phyloP scores from a whole-genome alignment of 2,888 invertebrate species.

The Sarcophaga caerulescens region DNA sequence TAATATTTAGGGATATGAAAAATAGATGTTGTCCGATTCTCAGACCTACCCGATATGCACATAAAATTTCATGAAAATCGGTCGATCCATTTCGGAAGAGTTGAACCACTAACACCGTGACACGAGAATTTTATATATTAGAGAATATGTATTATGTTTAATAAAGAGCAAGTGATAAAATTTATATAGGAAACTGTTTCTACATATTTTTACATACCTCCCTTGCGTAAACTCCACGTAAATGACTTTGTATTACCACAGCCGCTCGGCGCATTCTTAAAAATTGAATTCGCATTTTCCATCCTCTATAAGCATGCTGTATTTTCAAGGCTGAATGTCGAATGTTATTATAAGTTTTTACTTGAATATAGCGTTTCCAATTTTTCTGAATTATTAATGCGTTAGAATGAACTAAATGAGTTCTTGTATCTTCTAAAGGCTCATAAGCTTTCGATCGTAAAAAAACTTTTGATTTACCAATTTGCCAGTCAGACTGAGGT shows the following conservation, averaged over 20 bases:
- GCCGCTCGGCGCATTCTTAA: slow-evolving; percentile 91
- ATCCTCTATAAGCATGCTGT: slow-evolving; percentile 92
- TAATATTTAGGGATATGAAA: no score
- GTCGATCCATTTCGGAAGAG: no score
- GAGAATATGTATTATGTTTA: no score
- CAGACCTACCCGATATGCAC: no score
- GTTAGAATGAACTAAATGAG: slow-evolving; percentile 85
- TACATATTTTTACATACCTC: slow-evolving; percentile 83
- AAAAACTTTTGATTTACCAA: slow-evolving; percentile 93
- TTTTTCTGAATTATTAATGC: slow-evolving; percentile 89
- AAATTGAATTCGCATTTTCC: slow-evolving; percentile 91
- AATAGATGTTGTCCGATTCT: no score
- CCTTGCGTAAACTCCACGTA: slow-evolving; percentile 94
- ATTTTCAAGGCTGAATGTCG: slow-evolving; percentile 87
- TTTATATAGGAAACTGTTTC: not conserved
- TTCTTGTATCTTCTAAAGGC: slow-evolving; percentile 90
- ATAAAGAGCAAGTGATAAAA: not conserved
- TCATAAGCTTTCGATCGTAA: slow-evolving; percentile 90
- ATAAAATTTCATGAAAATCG: no score
- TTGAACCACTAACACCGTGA: no score
- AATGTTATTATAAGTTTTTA: slow-evolving; percentile 86
- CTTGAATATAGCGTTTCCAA: slow-evolving; percentile 86
- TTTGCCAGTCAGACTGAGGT: slow-evolving; percentile 91
- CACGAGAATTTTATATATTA: no score
- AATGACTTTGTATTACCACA: slow-evolving; percentile 91